Percentiles rank a stretch among this genome's conserved stretches.
These are phyloP conservation scores for Parascotia fuliginaria DNA, from an alignment of 2,888 invertebrate species.

Conservation along the genomic window DNA sequence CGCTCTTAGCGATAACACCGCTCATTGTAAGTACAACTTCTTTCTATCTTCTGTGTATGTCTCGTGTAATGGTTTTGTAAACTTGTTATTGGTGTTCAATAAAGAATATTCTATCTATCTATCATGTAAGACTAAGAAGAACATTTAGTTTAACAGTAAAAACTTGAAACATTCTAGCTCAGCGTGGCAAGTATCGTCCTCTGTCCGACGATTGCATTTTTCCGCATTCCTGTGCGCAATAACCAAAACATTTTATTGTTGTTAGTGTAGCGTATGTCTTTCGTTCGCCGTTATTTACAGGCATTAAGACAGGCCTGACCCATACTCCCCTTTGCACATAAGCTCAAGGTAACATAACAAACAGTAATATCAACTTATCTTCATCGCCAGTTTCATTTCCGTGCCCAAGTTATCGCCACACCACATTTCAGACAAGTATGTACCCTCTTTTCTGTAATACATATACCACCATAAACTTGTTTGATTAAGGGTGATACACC, in stretches of 20 bases:
- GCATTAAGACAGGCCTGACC: conserved; percentile 32
- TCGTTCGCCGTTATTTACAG: conserved; percentile 30
- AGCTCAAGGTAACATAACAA: conserved; percentile 56
- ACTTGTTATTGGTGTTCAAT: too few species aligned
- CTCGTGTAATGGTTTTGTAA: too few species aligned
- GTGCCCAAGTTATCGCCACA: conserved; percentile 64
- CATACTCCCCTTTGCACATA: conserved; percentile 31
- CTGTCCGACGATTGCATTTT: conserved; percentile 12
- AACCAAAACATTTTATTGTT: conserved; percentile 27
- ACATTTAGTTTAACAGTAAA: neutral
- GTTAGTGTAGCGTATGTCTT: conserved; percentile 22
- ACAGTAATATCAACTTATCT: conserved; percentile 74
- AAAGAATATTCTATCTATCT: too few species aligned
- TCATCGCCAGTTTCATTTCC: conserved; percentile 69
- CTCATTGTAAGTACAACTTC: too few species aligned
- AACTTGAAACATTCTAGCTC: conserved; percentile 1
- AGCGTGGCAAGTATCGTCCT: neutral
- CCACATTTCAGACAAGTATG: conserved; percentile 55
- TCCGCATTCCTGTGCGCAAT: conserved; percentile 11
- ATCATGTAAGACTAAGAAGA: too few species aligned
- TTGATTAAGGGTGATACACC: conserved; percentile 9
- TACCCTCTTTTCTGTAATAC: conserved; percentile 45
- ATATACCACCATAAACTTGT: conserved; percentile 28
- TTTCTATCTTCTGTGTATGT: too few species aligned
- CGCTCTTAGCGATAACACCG: too few species aligned